Evolutionary conservation across 2,113 vertebrate species (phyloP).

Genomic region (Megaceryle torquata): DNA sequence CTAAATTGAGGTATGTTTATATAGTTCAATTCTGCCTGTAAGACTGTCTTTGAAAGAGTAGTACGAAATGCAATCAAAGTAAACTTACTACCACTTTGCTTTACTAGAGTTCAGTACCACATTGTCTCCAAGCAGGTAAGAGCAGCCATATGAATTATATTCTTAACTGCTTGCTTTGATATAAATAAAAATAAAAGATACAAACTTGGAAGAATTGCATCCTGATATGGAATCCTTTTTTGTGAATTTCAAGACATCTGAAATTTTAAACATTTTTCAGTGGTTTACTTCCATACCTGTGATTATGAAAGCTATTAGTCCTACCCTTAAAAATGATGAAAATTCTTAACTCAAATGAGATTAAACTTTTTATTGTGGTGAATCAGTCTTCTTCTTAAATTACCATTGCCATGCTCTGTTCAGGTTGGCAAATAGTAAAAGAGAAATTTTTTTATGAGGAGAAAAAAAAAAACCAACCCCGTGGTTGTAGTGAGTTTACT

Average conservation of each 20-base stretch:
- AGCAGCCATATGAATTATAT: background rate
- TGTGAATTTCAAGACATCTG: background rate
- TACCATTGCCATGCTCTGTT: background rate
- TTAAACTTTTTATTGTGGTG: background rate
- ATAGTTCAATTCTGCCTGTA: background rate
- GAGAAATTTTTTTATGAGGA: background rate
- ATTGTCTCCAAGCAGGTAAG: background rate
- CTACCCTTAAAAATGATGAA: background rate
- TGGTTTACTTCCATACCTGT: background rate
- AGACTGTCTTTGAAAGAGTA: background rate
- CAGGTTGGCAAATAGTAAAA: background rate
- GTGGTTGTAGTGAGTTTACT: background rate
- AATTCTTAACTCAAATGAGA: background rate
- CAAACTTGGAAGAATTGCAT: background rate
- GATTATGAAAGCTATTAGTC: background rate
- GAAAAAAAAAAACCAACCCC: background rate
- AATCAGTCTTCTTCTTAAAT: background rate
- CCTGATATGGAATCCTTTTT: background rate
- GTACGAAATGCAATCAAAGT: background rate
- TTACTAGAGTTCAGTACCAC: background rate
- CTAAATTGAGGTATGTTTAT: background rate
- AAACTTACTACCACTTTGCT: background rate
- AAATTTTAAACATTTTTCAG: background rate
- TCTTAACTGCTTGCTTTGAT: background rate
- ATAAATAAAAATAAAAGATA: background rate